Evolutionary conservation across 2,797 vertebrate genomes (phyloP), one percentile per base, ranked within the genome.

Genomic region (Rhinophrynus dorsalis): DNA sequence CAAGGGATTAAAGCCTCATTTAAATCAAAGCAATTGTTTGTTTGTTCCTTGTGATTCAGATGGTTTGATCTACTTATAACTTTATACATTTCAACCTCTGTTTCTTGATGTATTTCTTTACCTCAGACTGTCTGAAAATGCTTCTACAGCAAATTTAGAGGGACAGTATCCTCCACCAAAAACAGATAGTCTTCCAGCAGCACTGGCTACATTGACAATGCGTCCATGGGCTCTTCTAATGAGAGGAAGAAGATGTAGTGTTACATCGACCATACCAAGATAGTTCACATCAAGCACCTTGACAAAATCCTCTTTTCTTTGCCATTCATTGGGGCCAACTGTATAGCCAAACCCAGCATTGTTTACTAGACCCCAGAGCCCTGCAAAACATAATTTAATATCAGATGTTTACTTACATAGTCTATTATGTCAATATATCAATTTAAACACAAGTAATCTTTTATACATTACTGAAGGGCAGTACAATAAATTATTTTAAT

Each of bases 341-440:
- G 90, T 74, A n/a, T n/a, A n/a, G 0, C 90, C 80, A 21, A 86
- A 79, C 0, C 92, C 92, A 0, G 92, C 91, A 1, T 93, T 93
- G 82, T 93, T 93, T 12, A 93, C 92, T 12, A 93, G 77, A 18
- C 91, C 92, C 92, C 92, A 93, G 40, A 93, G 86, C 57, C 92
- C 92, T 93, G 29, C 1, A 29, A 27, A 2, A 21, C 1, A 38
- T 13, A 2, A 38, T 4, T n/a, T 10, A 32, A 10, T 10, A 38
- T 38, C 1, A 12, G n/a, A n/a, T n/a, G n/a, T n/a, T n/a, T n/a
- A n/a, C n/a, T n/a, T n/a, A n/a, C n/a, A n/a, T n/a, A n/a, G n/a
- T n/a, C n/a, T n/a, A n/a, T n/a, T n/a, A n/a, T n/a, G n/a, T n/a
- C n/a, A n/a, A n/a, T n/a, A n/a, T n/a, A n/a, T n/a, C n/a, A n/a